Conservation (phyloP, 2,797 vertebrate species). For the Threskiornis aethiopicus region DNA sequence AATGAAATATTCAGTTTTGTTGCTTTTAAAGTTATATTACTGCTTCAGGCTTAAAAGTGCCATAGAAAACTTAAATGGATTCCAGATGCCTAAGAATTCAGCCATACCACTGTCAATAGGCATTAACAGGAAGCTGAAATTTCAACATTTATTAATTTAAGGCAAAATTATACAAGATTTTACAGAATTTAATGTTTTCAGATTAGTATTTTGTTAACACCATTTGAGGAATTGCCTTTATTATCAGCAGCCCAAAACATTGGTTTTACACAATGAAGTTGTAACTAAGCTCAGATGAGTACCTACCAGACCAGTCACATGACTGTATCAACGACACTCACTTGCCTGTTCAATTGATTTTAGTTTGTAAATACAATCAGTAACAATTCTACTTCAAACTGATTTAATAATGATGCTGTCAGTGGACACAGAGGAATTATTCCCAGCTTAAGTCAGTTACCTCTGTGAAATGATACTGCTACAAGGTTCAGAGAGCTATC, state of each 20-base stretch:
- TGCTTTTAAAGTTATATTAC: not conserved
- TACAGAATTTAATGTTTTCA: not conserved
- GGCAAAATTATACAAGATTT: not conserved
- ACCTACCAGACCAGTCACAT: not conserved
- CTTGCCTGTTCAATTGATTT: not conserved
- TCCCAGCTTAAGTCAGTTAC: not conserved
- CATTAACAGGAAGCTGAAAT: not conserved
- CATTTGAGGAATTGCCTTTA: not conserved
- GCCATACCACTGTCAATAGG: not conserved
- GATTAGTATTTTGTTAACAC: not conserved
- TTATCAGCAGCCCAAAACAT: not conserved
- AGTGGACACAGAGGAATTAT: not conserved
- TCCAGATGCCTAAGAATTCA: not conserved
- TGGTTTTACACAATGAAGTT: not conserved
- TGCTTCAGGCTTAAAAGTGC: not conserved
- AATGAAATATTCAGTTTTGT: not conserved
- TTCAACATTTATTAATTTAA: not conserved
- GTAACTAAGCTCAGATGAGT: not conserved
- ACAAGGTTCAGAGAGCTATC: not conserved
- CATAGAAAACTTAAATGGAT: not conserved
- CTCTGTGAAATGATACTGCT: not conserved
- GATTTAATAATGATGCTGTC: not conserved
- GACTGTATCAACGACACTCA: not conserved
- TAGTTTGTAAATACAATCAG: not conserved
- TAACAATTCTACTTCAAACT: not conserved